phyloP scores from a whole-genome alignment of 2,888 invertebrate genomes.

The Ophioninae sp. region DNA sequence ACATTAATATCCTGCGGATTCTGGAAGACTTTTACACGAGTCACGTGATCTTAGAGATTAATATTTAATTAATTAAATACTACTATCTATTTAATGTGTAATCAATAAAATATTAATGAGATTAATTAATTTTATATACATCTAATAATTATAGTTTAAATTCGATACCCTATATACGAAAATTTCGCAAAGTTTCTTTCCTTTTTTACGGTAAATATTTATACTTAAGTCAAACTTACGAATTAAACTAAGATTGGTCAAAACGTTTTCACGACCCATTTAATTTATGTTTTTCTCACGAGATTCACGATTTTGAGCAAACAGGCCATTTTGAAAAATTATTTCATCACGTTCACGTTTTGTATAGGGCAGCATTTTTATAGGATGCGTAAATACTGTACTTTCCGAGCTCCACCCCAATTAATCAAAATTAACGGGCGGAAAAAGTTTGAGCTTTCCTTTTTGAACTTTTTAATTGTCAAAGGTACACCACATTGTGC shows the following conservation, averaged over 20 bases:
- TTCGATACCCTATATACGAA: neutral
- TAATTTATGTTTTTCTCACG: neutral
- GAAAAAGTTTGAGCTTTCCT: slow-evolving; percentile 47
- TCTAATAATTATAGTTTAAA: slow-evolving; percentile 26
- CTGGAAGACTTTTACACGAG: slow-evolving; percentile 73
- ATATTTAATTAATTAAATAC: slow-evolving; percentile 23
- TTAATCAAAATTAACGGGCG: neutral
- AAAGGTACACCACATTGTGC: neutral
- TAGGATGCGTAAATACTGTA: slow-evolving; percentile 38
- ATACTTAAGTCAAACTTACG: slow-evolving; percentile 44
- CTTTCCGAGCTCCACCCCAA: slow-evolving; percentile 28
- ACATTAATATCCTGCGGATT: slow-evolving; percentile 75
- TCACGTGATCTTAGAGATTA: slow-evolving; percentile 37
- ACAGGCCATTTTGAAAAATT: slow-evolving; percentile 23
- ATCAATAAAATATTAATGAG: no score
- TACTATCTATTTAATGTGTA: neutral
- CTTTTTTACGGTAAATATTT: slow-evolving; percentile 12
- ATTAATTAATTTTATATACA: no score
- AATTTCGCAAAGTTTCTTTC: neutral
- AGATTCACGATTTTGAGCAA: slow-evolving; percentile 60
- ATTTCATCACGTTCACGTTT: slow-evolving; percentile 2
- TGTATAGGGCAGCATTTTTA: slow-evolving; percentile 41
- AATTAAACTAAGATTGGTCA: slow-evolving; percentile 61
- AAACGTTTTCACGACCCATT: slow-evolving; percentile 28
- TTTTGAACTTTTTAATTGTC: slow-evolving; percentile 30